These are phyloP conservation scores for Arrhamphus sclerolepis DNA, from an alignment of 2,797 vertebrate genomes.

Conservation along the genomic window DNA sequence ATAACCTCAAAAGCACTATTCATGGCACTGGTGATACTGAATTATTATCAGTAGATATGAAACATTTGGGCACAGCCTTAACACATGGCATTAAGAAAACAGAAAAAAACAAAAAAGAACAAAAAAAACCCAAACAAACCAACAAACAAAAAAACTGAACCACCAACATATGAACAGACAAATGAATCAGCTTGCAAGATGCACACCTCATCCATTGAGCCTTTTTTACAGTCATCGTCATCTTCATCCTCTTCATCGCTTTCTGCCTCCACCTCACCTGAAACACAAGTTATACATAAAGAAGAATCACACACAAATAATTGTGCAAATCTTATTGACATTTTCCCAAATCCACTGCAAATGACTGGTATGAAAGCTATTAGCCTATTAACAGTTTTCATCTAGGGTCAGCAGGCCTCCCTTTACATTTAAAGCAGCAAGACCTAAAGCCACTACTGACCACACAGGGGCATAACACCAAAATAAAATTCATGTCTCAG, in stretches of 20 bases:
- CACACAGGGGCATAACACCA: too few species aligned
- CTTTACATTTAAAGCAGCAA: too few species aligned
- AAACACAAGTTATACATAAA: conserved; percentile 21
- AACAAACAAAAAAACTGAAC: background rate
- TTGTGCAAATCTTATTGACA: background rate
- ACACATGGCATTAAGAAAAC: too few species aligned
- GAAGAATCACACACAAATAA: background rate
- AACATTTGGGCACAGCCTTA: conserved; percentile 28
- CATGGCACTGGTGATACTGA: background rate
- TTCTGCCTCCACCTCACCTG: conserved; percentile 94
- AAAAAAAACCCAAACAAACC: too few species aligned
- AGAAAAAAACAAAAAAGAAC: too few species aligned
- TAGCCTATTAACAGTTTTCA: background rate
- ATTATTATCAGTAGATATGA: background rate
- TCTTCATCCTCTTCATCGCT: conserved; percentile 96
- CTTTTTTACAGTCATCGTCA: conserved; percentile 95
- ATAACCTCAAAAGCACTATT: background rate
- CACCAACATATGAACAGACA: background rate
- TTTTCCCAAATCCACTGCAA: background rate
- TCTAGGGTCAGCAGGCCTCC: background rate
- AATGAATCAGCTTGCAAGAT: background rate
- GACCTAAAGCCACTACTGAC: too few species aligned
- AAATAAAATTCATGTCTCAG: too few species aligned
- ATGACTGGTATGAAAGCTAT: background rate
- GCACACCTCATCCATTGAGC: conserved; percentile 95